Evolutionary conservation across 1,140 invertebrate genomes (phyloP).

Genomic region (Macrosteles quadrilineatus): DNA sequence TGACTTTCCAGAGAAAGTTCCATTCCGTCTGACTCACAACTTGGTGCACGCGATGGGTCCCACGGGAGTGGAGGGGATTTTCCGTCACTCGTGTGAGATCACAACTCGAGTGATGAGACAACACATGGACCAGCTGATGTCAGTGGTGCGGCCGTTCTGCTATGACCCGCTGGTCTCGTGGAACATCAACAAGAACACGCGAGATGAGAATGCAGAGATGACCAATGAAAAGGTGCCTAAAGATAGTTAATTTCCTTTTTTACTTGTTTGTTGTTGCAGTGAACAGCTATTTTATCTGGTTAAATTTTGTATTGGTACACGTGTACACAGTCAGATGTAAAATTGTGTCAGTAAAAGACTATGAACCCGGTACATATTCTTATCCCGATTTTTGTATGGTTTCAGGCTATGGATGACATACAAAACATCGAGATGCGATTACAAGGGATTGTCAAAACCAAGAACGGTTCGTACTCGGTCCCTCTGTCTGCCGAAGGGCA

Average conservation of each 20-base stretch:
- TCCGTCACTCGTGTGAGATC: constrained; percentile 86
- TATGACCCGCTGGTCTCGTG: constrained; percentile 94
- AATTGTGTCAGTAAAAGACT: too few relatives aligned
- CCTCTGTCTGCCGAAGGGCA: constrained; percentile 90
- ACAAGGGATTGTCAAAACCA: constrained; percentile 71
- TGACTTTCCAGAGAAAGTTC: constrained; percentile 90
- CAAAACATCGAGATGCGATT: constrained; percentile 81
- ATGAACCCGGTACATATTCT: too few relatives aligned
- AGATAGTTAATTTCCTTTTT: too few relatives aligned
- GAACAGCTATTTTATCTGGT: too few relatives aligned
- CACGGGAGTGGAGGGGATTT: constrained; percentile 87
- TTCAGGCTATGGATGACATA: constrained; percentile 73
- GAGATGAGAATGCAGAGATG: constrained; percentile 55
- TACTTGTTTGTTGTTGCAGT: too few relatives aligned
- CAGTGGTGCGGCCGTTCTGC: constrained; percentile 91
- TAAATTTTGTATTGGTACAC: too few relatives aligned
- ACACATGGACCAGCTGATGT: constrained; percentile 84
- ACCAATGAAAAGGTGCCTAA: constrained; percentile 75
- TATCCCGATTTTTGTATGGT: too few relatives aligned
- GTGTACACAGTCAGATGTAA: too few relatives aligned
- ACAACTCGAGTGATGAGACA: constrained; percentile 81
- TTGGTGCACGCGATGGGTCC: constrained; percentile 96
- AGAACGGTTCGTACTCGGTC: constrained; percentile 52
- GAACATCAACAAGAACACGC: constrained; percentile 58
- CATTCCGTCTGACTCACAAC: constrained; percentile 95